Conservation (phyloP, 2,113 vertebrate species). For the Halcyon malimbica region DNA sequence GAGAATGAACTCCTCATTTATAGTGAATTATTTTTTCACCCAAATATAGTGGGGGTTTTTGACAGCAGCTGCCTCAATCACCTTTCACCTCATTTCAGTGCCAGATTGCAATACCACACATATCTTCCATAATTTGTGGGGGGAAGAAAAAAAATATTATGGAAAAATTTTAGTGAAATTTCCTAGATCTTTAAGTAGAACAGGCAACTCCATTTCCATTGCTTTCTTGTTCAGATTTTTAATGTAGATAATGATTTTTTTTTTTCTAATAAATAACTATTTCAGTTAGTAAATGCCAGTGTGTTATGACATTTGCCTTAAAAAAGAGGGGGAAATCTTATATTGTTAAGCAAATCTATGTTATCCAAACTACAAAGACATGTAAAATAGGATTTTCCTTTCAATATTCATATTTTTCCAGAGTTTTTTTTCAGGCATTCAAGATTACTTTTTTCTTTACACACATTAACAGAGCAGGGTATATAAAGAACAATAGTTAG, state of each 20-base stretch:
- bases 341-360: not conserved
- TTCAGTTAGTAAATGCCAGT: not conserved
- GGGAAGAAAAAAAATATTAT: not conserved
- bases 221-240: not conserved
- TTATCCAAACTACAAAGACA: not conserved
- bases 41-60: not conserved
- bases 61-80: not conserved
- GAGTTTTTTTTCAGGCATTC: not conserved
- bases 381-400: not conserved
- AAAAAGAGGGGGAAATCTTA: accelerated
- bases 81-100: not conserved
- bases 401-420: not conserved
- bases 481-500: not conserved
- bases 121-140: not conserved
- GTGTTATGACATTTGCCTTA: not conserved
- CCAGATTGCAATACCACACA: not conserved
- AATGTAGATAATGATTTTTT: not conserved
- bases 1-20: not conserved
- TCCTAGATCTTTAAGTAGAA: not conserved
- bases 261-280: not conserved
- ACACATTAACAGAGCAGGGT: not conserved
- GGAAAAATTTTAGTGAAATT: not conserved
- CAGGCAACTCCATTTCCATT: not conserved
- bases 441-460: not conserved
- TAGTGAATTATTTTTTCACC: not conserved